These are phyloP conservation scores for Rana temporaria DNA, from an alignment of 2,113 vertebrate genomes.

Conservation along the genomic window DNA sequence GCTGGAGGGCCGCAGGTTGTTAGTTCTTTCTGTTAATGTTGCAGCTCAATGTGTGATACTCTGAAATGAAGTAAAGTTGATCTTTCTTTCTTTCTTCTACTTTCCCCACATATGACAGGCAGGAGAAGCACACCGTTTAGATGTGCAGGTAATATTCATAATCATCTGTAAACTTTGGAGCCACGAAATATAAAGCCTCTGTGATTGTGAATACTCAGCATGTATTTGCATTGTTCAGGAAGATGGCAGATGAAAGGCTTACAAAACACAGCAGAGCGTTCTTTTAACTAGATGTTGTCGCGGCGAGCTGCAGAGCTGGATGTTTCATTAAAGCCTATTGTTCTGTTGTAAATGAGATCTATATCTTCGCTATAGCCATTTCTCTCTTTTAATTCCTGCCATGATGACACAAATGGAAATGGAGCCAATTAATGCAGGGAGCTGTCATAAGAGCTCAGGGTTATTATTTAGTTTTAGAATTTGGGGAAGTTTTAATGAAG, in stretches of 20 bases:
- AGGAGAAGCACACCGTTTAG: no score
- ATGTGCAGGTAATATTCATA: no score
- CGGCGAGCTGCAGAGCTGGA: slow-evolving; percentile 19
- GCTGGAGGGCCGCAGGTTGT: no score
- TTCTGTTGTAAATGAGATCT: slow-evolving; percentile 50
- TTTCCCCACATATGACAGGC: no score
- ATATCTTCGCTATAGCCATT: slow-evolving; percentile 48
- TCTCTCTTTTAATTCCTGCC: slow-evolving; percentile 47
- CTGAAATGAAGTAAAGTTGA: no score
- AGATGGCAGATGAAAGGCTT: slow-evolving; percentile 26
- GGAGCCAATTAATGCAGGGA: slow-evolving; percentile 42
- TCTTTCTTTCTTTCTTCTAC: no score
- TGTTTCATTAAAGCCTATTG: slow-evolving; percentile 52
- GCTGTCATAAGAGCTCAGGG: slow-evolving; percentile 16
- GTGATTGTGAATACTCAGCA: slow-evolving; percentile 6
- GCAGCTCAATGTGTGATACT: no score
- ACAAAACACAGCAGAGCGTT: not conserved
- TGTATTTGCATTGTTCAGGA: slow-evolving; percentile 12
- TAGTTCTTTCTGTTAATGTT: no score
- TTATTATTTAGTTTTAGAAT: slow-evolving; percentile 29
- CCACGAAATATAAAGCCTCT: not conserved
- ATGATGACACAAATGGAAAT: slow-evolving; percentile 38
- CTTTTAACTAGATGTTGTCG: slow-evolving; percentile 41
- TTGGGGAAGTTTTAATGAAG: slow-evolving; percentile 21
- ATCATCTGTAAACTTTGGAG: not conserved